Evolutionary conservation across 2,113 vertebrate genomes (phyloP).

Genomic region (Gymnorhina tibicen): DNA sequence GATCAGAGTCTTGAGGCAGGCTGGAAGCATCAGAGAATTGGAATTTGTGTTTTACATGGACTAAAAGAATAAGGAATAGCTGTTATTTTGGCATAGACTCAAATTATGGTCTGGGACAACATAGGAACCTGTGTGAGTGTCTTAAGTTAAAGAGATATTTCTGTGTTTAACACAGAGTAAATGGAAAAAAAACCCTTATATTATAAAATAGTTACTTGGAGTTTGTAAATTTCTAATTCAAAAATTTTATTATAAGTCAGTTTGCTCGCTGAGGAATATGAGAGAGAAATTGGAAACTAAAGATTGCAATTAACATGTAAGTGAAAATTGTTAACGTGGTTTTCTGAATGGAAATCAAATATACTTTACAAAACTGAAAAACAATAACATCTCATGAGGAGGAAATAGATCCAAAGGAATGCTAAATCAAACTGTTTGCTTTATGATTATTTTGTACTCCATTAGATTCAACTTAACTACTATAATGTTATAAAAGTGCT

Average conservation of each 20-base stretch:
- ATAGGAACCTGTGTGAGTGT: not conserved
- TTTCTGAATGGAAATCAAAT: not conserved
- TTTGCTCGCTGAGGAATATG: not conserved
- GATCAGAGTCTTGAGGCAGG: not conserved
- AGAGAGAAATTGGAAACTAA: not conserved
- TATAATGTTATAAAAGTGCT: constrained; percentile 10
- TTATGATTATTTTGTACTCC: not conserved
- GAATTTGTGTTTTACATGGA: not conserved
- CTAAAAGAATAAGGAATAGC: not conserved
- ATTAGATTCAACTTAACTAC: not conserved
- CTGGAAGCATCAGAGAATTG: not conserved
- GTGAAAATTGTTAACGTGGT: not conserved
- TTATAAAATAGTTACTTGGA: not conserved
- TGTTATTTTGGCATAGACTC: not conserved
- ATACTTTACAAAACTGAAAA: not conserved
- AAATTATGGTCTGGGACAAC: not conserved
- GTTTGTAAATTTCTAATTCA: not conserved
- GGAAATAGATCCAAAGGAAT: not conserved
- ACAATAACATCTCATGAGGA: not conserved
- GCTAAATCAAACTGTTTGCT: constrained; percentile 18
- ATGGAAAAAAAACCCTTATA: not conserved
- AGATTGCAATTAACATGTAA: not conserved
- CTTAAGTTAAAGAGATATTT: not conserved
- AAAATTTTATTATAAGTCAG: not conserved
- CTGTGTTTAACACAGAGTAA: not conserved